Evolutionary conservation across 2,888 invertebrate species (phyloP), one percentile per base, ranked within the genome.

Genomic region (Troglohyphantes excavatus): DNA sequence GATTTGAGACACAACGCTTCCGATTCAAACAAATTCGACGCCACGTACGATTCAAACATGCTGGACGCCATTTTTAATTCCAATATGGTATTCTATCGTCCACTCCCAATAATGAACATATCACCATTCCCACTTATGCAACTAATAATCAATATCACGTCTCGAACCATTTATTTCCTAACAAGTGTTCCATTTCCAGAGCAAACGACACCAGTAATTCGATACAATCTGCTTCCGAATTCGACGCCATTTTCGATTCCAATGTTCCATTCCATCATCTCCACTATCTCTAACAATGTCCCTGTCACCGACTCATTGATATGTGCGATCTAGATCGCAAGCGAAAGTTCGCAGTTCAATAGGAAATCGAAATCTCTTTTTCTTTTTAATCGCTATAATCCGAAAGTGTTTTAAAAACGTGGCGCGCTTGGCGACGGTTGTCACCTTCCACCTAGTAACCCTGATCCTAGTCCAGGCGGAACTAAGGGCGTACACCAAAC

Each of bases 391-490:
- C 59, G 59, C 53, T 29, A 27, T 72, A 82, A 82, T 72, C 82
- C 61, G 46, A 43, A n/a, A 46, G 9, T 53, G 39, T 27, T 39
- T 23, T 63, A 33, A 43, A 78, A 72, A 63, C 39, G 43, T 82
- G 88, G 81, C 73, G 73, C 46, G 73, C 87, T 89, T 89, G 88
- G 88, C 88, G 88, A 89, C 82, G 73, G 75, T 89, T 89, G 88
- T 82, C 88, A 89, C 82, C 88, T 81, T 89, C 82, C 61, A 82
- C 88, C 88, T 68, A 89, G 82, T 89, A 89, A 89, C 88, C 88
- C 88, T 89, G 88, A 89, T 89, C 88, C 88, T 73, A 82, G 68
- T 27, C 88, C 73, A 89, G 88, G 88, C 88, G 88, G 88, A 89
- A 89, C 88, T 89, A 89, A 89, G 88, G 88, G 82, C 88, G 76